Percentiles rank a stretch among this genome's conserved stretches.
phyloP scores from a whole-genome alignment of 1,140 invertebrate genomes.

The Rhyzopertha dominica region DNA sequence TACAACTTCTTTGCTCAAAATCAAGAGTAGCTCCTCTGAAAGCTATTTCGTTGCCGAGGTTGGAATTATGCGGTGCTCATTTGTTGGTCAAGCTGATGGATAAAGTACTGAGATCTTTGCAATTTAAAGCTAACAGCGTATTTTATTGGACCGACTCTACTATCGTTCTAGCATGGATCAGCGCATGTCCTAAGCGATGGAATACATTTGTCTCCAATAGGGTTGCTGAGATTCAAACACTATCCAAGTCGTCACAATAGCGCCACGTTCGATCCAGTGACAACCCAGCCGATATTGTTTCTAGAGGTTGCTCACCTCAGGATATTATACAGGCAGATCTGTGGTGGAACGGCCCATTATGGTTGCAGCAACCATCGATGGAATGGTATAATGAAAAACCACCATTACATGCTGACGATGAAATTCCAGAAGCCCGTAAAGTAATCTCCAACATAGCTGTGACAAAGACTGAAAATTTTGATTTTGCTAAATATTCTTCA shows the following conservation, averaged over 20 bases:
- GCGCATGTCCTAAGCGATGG: not conserved
- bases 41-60: slow-evolving; percentile 37
- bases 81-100: no score
- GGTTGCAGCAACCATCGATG: not conserved
- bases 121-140: no score
- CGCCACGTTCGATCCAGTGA: slow-evolving; percentile 2
- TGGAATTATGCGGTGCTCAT: no score
- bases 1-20: slow-evolving; percentile 13
- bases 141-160: slow-evolving; percentile 11
- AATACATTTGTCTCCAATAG: slow-evolving; percentile 4
- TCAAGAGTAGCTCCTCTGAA: slow-evolving; percentile 43
- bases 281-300: slow-evolving; percentile 3
- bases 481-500: no score
- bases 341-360: slow-evolving; percentile 7
- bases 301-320: not conserved
- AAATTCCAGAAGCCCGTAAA: no score
- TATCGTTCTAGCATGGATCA: slow-evolving; percentile 1
- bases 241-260: not conserved
- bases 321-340: not conserved
- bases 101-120: no score
- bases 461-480: no score
- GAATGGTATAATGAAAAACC: no score
- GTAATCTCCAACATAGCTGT: no score
- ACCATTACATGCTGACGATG: no score
- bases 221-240: not conserved